Conservation (phyloP, 2,113 vertebrate species). For the Sorex fumeus region DNA sequence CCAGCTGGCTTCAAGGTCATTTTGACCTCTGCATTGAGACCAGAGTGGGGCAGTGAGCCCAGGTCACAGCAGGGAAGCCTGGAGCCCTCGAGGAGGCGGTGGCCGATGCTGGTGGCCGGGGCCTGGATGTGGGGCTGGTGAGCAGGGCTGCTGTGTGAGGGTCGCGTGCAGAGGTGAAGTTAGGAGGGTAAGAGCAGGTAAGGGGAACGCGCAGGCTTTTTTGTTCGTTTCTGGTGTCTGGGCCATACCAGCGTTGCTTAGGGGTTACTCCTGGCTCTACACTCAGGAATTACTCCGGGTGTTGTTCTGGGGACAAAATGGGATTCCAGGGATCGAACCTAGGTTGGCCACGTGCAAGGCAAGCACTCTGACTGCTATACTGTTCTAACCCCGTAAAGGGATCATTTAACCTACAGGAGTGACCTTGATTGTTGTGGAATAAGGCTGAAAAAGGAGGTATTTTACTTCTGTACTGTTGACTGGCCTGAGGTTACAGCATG, state of each 20-base stretch:
- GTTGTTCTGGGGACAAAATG: too few species aligned
- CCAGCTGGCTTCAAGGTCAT: neutral
- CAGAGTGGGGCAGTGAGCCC: neutral
- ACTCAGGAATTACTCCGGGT: too few species aligned
- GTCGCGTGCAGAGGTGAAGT: neutral
- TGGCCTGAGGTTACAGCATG: neutral
- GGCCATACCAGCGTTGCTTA: too few species aligned
- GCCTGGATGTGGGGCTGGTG: neutral
- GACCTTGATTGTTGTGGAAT: constrained; percentile 12
- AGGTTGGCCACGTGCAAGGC: too few species aligned
- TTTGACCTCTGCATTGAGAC: neutral
- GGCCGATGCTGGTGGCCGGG: neutral
- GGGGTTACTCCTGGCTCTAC: too few species aligned
- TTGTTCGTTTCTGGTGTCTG: too few species aligned
- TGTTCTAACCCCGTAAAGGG: neutral
- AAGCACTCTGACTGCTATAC: too few species aligned
- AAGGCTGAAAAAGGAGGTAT: neutral
- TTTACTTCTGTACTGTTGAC: neutral
- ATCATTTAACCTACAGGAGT: neutral
- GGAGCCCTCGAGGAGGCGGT: neutral
- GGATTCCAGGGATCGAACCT: too few species aligned
- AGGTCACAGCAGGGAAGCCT: neutral
- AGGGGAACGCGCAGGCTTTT: too few species aligned
- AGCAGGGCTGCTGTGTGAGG: neutral
- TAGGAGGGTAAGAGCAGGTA: too few species aligned